Evolutionary conservation across 2,113 vertebrate genomes (phyloP).

Genomic region (Speoplatyrhinus poulsoni): DNA sequence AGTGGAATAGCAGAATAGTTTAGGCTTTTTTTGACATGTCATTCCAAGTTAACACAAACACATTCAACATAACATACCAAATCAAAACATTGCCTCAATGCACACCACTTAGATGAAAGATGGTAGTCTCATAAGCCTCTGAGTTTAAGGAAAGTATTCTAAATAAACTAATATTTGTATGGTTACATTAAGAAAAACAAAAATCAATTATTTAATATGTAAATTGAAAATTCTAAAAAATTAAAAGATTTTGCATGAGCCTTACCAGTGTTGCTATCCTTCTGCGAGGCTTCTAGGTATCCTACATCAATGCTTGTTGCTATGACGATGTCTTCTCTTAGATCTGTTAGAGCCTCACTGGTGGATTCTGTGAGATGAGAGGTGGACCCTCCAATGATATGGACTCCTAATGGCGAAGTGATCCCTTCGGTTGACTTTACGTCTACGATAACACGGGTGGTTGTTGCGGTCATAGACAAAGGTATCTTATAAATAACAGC

Average conservation of each 20-base stretch:
- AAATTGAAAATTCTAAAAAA: neutral
- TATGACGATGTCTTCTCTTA: conserved; percentile 53
- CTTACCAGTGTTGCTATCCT: conserved; percentile 83
- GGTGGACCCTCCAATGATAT: conserved; percentile 63
- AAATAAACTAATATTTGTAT: neutral
- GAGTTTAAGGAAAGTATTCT: neutral
- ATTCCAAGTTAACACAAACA: no score
- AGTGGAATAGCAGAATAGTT: neutral
- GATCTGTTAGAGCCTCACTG: conserved; percentile 50
- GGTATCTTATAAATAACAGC: neutral
- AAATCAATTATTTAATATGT: neutral
- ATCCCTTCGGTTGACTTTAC: conserved; percentile 66
- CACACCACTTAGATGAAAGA: no score
- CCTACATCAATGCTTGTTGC: conserved; percentile 74
- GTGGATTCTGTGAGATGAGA: conserved; percentile 21
- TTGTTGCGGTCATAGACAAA: conserved; percentile 1
- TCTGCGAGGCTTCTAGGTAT: conserved; percentile 74
- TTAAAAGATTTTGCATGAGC: conserved; percentile 1
- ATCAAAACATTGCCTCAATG: no score
- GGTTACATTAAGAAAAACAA: neutral
- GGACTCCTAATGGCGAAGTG: conserved; percentile 63
- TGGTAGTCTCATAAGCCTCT: no score
- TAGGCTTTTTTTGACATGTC: neutral
- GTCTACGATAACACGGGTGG: conserved; percentile 56
- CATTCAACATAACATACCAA: no score